Evolutionary conservation across 2,113 vertebrate species (phyloP), one percentile per base, ranked within the genome.

Genomic region (Seriola dumerili): DNA sequence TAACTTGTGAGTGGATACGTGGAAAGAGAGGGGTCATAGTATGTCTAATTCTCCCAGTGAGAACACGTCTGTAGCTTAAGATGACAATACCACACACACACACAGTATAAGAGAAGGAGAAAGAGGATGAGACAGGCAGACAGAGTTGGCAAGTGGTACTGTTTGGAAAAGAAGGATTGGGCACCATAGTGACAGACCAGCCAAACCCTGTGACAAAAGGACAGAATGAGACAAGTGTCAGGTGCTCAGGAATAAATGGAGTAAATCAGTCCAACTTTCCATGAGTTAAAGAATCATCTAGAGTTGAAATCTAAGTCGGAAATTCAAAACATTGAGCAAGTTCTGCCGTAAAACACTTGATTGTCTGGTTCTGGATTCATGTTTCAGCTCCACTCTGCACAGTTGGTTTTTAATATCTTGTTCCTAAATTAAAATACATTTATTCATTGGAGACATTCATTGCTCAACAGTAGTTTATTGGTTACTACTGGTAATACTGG

Each of bases 131-230:
- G 62, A 72, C 5, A 67, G 23, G 38, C 21, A 59, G 59, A 65
- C 48, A 55, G 21, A 81, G 66, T 13, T 58, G 44, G 52, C 73
- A 32, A 32, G 16, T 42, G 48, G 4, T 67, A 66, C 61, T 88
- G 78, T 89, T 89, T 85, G 63, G 61, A 77, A 62, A 86, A 73
- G 73, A 90, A 71, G 32, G 57, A 63, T 42, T 12, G 32, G 36
- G 78, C 16, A 11, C 85, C 69, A 66, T 80, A 55, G 88, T 70
- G 65, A 89, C 80, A 80, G 59, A 58, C 32, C 48, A 80, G 25
- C 13, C 61, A 87, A 75, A 78, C 40, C 21, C 12, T 78, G 63
- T 77, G 69, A 78, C 68, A 72, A 87, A 71, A 69, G 55, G 23
- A 55, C 38, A 1, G 57, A 76, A 54, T 42, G 38, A 85, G 52